These are phyloP conservation scores for Macrosoma leucophasiata DNA, from an alignment of 2,888 invertebrate species.

Conservation along the genomic window DNA sequence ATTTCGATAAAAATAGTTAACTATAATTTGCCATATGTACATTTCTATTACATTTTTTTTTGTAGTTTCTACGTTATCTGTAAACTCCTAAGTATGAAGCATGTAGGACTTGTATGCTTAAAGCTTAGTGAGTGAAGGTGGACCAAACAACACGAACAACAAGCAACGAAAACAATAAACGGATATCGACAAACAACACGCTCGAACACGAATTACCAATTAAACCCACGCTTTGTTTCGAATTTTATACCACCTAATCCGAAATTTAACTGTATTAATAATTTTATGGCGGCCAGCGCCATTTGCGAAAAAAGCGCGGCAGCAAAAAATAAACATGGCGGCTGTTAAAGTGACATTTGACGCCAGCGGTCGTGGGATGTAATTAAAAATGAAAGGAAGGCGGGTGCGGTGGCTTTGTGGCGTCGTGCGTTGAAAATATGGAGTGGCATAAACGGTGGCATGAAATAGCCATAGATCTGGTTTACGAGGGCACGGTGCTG, in stretches of 20 bases:
- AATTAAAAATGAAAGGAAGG: slow-evolving; percentile 39
- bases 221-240: slow-evolving; percentile 70
- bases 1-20: too few relatives aligned
- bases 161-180: slow-evolving; percentile 40
- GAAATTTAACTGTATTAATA: slow-evolving; percentile 73
- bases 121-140: too few relatives aligned
- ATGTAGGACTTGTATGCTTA: too few relatives aligned
- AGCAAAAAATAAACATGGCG: slow-evolving; percentile 50
- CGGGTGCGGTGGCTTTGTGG: slow-evolving; percentile 34
- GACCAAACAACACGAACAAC: too few relatives aligned
- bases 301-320: slow-evolving; percentile 45
- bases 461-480: too few relatives aligned
- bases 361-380: slow-evolving; percentile 30
- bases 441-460: too few relatives aligned
- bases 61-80: too few relatives aligned
- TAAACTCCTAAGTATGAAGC: too few relatives aligned
- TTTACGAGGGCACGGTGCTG: too few relatives aligned
- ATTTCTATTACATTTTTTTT: too few relatives aligned
- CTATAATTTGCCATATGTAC: too few relatives aligned
- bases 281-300: slow-evolving; percentile 40
- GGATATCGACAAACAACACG: slow-evolving; percentile 31
- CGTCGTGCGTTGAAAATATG: slow-evolving; percentile 28
- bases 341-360: slow-evolving; percentile 62
- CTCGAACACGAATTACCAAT: slow-evolving; percentile 60
- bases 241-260: slow-evolving; percentile 70